Base-by-base conservation (phyloP, 2,113 vertebrate species). In the Macaca nemestrina region DNA sequence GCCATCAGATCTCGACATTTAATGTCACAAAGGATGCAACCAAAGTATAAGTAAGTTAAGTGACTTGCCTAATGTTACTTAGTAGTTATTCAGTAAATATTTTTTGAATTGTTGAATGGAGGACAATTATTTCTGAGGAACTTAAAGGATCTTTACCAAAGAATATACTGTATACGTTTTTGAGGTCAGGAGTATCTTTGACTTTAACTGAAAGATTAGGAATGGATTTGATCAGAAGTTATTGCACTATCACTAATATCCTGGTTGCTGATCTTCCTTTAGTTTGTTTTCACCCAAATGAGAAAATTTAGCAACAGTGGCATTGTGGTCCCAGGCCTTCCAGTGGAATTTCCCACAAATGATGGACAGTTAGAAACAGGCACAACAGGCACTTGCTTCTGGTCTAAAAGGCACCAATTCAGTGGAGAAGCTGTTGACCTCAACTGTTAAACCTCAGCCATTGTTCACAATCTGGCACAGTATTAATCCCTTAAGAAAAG, bases 401-500 rank as follows among this genome's bases (percentile, higher is more conserved):
- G 45, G 70, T 68, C 50, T 87, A 23, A 48, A 93, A 96, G 93
- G 70, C 50, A 86, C n/a, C 38, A 13, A 0, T 90, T 79, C 88
- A 45, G 27, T 76, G 88, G 86, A 95, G 81, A 97, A 90, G 84
- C 96, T 91, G 67, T 95, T 92, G 94, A 88, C 96, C 94, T 96
- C 83, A 72, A 88, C 68, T 92, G n/a, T 87, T 93, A 97, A 55
- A 73, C 80, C 57, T 96, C 76, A 96, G 96, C 91, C 87, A 84
- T 96, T 98, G 96, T 97, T 98, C 88, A 94, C 84, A 94, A 48
- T 91, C 95, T 97, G 79, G 84, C 93, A 92, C 91, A 91, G 91
- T 98, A 92, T 98, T 98, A 98, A 98, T 98, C 97, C 98, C 95
- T 96, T 95, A 97, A 97, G 88, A 95, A 95, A 97, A 93, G 97